phyloP scores from a whole-genome alignment of 2,888 invertebrate genomes.

The Chymomyza fuscimana region DNA sequence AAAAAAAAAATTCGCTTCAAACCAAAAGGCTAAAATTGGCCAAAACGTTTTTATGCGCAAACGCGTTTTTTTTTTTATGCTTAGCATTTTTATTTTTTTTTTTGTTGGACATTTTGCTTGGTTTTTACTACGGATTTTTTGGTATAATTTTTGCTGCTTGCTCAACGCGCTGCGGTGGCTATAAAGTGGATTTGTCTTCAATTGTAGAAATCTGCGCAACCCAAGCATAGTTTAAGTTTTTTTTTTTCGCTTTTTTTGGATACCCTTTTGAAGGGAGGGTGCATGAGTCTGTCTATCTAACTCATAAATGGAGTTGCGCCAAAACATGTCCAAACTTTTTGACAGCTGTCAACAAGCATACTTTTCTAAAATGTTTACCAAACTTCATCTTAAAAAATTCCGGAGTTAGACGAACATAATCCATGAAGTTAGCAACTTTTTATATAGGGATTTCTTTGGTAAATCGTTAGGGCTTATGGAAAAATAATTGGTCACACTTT shows the following conservation, averaged over 20 bases:
- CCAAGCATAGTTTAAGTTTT: slow-evolving; percentile 14
- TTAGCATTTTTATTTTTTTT: slow-evolving; percentile 49
- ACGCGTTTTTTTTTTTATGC: slow-evolving; percentile 60
- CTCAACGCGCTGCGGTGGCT: slow-evolving; percentile 53
- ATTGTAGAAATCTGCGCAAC: slow-evolving; percentile 61
- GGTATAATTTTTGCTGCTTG: slow-evolving; percentile 49
- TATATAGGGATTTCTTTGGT: too few species aligned
- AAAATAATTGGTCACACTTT: too few species aligned
- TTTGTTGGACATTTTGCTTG: slow-evolving; percentile 25
- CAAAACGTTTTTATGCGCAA: slow-evolving; percentile 50
- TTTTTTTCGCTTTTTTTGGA: not conserved
- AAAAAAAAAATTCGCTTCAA: slow-evolving; percentile 18
- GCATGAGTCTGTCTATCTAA: too few species aligned
- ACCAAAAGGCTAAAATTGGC: slow-evolving; percentile 60
- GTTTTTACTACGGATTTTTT: slow-evolving; percentile 46
- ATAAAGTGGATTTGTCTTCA: slow-evolving; percentile 70
- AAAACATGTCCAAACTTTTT: too few species aligned
- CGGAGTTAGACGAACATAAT: too few species aligned
- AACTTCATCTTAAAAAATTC: too few species aligned
- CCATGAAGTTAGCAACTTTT: too few species aligned
- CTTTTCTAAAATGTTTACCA: too few species aligned
- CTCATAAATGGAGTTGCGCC: too few species aligned
- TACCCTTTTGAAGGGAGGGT: not conserved
- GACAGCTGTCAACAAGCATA: too few species aligned
- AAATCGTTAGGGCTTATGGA: too few species aligned